Evolutionary conservation across 64 coral and sea anemone genomes (phyloP).

Genomic region (Porites lutea): DNA sequence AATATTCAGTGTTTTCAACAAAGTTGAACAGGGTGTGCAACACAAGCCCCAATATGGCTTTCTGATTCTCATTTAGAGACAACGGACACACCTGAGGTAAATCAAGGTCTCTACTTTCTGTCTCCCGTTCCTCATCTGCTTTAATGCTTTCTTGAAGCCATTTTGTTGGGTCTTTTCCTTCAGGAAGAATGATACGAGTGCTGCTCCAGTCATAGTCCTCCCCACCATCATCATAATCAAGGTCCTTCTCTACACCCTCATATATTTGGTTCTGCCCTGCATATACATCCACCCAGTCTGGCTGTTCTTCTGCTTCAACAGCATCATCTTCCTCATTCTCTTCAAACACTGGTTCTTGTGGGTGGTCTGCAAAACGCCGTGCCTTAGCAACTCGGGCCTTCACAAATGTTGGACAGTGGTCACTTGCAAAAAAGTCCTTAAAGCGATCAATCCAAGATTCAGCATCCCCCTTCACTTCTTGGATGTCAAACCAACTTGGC

Average conservation of each 20-base stretch:
- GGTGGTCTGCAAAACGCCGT: not conserved
- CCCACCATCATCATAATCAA: conserved; percentile 20
- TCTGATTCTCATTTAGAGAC: conserved; percentile 32
- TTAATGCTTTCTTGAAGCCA: conserved; percentile 32
- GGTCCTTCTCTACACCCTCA: not conserved
- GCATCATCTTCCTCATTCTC: not conserved
- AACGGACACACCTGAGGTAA: not conserved
- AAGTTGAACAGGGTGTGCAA: conserved; percentile 32
- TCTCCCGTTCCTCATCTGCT: not conserved
- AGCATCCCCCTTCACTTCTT: not conserved
- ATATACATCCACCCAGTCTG: conserved; percentile 28
- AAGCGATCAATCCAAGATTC: not conserved
- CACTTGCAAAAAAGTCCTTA: not conserved
- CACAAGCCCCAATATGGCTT: conserved; percentile 25
- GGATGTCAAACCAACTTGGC: not conserved
- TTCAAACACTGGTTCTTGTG: not conserved
- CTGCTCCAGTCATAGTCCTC: conserved; percentile 29
- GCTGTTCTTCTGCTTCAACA: not conserved
- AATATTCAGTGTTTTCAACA: conserved; percentile 4
- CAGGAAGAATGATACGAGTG: not conserved
- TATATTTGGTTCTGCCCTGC: conserved; percentile 19
- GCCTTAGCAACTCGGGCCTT: not conserved
- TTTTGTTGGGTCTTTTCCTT: too few species aligned
- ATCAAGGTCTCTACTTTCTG: not conserved
- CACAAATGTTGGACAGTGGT: conserved; percentile 6